Percentiles rank a stretch among this genome's conserved stretches.
These are phyloP conservation scores for Okapia johnstoni DNA, from an alignment of 2,113 vertebrate species.

Conservation along the genomic window DNA sequence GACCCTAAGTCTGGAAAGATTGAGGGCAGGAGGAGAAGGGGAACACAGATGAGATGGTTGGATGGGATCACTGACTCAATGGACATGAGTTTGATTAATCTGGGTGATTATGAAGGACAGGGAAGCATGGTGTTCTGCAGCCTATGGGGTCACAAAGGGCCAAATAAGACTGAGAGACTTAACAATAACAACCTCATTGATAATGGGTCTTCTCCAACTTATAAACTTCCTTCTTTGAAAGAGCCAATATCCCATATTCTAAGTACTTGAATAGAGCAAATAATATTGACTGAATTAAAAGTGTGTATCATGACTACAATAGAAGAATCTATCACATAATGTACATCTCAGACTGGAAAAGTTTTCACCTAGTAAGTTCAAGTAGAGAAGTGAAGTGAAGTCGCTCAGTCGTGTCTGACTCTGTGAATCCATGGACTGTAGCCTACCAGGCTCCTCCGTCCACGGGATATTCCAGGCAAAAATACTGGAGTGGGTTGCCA, in stretches of 20 bases:
- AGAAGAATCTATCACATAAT: not conserved
- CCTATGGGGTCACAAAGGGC: not conserved
- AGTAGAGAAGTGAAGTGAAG: not conserved
- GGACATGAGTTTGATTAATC: not conserved
- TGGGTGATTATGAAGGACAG: not conserved
- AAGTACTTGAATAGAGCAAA: not conserved
- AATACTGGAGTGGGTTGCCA: not conserved
- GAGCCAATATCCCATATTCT: not conserved
- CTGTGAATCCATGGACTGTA: not conserved
- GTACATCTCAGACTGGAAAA: not conserved
- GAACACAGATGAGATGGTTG: not conserved
- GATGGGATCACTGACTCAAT: not conserved
- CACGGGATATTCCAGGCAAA: not conserved
- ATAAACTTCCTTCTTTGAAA: not conserved
- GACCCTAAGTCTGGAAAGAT: not conserved
- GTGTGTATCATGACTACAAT: not conserved
- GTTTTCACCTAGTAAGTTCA: not conserved
- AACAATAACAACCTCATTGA: not conserved
- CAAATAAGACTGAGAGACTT: not conserved
- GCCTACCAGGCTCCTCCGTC: not conserved
- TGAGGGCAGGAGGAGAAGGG: not conserved
- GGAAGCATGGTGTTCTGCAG: not conserved
- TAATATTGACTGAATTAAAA: not conserved
- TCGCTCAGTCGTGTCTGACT: not conserved
- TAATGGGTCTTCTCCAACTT: not conserved